Evolutionary conservation across 2,888 invertebrate species (phyloP).

Genomic region (Limnephilus marmoratus): DNA sequence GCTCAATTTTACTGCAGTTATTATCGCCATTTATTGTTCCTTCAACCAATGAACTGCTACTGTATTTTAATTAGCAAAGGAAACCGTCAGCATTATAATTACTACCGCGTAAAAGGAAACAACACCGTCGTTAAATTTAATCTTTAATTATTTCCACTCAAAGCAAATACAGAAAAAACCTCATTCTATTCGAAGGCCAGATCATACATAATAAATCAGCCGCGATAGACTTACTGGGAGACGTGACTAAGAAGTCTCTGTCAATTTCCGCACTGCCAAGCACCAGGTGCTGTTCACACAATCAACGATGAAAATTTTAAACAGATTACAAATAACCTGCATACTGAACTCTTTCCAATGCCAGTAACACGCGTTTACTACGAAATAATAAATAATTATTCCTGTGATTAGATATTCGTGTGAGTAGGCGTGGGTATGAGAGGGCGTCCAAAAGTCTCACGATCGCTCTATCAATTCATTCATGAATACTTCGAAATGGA

Average conservation of each 20-base stretch:
- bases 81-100: not conserved
- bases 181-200: conserved; percentile 21
- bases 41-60: not conserved
- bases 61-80: not conserved
- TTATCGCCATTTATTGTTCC: not conserved
- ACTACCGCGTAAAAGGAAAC: not conserved
- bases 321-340: not conserved
- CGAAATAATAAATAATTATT: conserved; percentile 6
- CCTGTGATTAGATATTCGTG: not conserved
- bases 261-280: conserved; percentile 4
- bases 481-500: not conserved
- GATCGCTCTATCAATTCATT: not conserved
- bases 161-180: conserved; percentile 19
- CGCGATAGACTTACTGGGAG: conserved; percentile 19
- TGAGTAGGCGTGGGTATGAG: not conserved
- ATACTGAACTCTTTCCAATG: conserved; percentile 6
- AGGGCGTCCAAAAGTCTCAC: not conserved
- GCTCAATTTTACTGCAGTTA: not conserved
- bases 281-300: conserved; percentile 13
- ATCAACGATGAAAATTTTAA: conserved; percentile 10
- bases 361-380: not conserved
- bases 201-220: conserved; percentile 28
- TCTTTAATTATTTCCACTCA: not conserved
- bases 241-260: conserved; percentile 5
- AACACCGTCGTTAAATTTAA: conserved; percentile 15